These are phyloP conservation scores for Petaurus breviceps DNA, from an alignment of 2,113 vertebrate species.

Conservation along the genomic window DNA sequence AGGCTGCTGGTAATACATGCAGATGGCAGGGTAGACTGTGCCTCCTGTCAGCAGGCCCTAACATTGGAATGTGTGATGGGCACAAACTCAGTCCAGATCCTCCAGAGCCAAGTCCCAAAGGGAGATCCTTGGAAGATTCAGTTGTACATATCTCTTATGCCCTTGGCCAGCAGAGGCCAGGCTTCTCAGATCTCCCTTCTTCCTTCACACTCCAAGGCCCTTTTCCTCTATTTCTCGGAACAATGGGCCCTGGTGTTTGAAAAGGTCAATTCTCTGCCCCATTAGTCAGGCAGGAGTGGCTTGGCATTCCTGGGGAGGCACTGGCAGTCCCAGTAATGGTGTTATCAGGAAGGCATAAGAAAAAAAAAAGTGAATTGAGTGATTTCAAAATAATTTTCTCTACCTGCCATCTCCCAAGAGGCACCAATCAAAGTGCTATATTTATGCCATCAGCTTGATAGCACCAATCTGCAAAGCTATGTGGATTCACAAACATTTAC, in stretches of 20 bases:
- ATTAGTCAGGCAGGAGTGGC: background rate
- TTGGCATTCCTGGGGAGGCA: background rate
- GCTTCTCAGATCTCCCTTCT: background rate
- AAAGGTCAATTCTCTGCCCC: background rate
- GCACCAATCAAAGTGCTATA: conserved; percentile 65
- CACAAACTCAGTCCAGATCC: background rate
- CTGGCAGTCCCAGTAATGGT: background rate
- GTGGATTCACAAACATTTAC: conserved; percentile 75
- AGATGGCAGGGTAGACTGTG: background rate
- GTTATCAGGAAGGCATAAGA: background rate
- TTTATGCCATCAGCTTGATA: conserved; percentile 81
- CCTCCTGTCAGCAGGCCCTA: background rate
- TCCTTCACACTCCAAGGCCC: background rate
- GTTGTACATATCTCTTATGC: background rate
- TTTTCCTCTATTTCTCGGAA: background rate
- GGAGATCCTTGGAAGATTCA: background rate
- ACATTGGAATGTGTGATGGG: background rate
- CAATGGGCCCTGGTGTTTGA: background rate
- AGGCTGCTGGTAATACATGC: background rate
- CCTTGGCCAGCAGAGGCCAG: background rate
- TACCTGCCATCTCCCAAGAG: conserved; percentile 61
- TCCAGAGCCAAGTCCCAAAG: background rate
- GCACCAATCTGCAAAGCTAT: conserved; percentile 72
- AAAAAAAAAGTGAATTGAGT: background rate
- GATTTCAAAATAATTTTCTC: conserved; percentile 72